Percentiles rank a stretch among this genome's conserved stretches.
These are phyloP conservation scores for Chrysolina americana DNA, from an alignment of 2,888 invertebrate species.

Conservation along the genomic window DNA sequence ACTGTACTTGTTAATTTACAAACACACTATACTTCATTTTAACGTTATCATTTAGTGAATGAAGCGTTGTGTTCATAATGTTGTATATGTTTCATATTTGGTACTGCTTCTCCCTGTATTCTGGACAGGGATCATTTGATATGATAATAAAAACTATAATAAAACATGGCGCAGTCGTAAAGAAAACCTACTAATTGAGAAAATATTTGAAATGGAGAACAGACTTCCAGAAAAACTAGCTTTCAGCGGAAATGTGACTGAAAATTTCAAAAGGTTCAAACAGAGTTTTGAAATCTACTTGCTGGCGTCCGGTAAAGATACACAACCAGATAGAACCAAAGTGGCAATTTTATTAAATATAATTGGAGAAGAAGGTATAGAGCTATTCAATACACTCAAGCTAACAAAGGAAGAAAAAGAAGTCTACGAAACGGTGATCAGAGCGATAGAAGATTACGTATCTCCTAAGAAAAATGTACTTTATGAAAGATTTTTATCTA, in stretches of 20 bases:
- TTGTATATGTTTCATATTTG: too few relatives aligned
- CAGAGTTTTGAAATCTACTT: not conserved
- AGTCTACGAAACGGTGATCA: not conserved
- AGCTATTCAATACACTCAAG: not conserved
- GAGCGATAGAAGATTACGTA: not conserved
- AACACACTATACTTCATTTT: too few relatives aligned
- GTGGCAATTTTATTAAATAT: not conserved
- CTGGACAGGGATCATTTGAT: not conserved
- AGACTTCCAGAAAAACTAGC: not conserved
- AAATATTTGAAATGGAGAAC: not conserved
- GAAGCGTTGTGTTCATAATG: too few relatives aligned
- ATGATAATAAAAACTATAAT: not conserved
- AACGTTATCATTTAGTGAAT: too few relatives aligned
- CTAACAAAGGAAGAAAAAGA: not conserved
- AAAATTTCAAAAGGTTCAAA: not conserved
- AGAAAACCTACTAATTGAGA: too few relatives aligned
- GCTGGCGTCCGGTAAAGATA: not conserved
- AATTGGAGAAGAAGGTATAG: not conserved
- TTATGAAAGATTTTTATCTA: too few relatives aligned
- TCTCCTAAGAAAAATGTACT: not conserved
- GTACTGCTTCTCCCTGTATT: too few relatives aligned
- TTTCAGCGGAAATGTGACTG: not conserved
- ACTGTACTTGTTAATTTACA: too few relatives aligned
- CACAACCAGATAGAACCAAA: not conserved
- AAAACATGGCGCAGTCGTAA: constrained; percentile 1